Percentiles rank a stretch among this genome's conserved stretches.
Conservation (phyloP, 2,113 vertebrate genomes). For the Cranoglanis bouderius region DNA sequence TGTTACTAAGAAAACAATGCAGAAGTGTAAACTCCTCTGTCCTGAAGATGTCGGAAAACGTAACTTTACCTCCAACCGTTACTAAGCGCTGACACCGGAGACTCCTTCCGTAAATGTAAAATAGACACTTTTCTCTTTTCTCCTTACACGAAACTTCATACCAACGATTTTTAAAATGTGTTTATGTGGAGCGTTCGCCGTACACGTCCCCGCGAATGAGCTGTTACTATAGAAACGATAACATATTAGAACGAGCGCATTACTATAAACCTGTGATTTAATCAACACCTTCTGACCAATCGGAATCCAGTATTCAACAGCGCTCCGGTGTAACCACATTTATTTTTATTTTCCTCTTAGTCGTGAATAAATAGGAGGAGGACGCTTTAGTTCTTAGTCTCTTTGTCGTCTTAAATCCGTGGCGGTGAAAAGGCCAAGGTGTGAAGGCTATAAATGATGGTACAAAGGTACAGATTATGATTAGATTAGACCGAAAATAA, state of each 20-base stretch:
- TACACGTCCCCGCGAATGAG: neutral
- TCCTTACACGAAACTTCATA: neutral
- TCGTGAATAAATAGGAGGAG: neutral
- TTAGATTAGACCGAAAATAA: slow-evolving; percentile 65
- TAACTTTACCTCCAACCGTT: neutral
- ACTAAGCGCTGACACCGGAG: neutral
- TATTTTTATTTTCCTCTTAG: neutral
- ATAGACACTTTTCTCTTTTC: neutral
- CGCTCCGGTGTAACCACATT: neutral
- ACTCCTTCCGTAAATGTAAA: neutral
- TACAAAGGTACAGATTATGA: slow-evolving; percentile 60
- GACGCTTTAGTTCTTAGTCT: neutral
- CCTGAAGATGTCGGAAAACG: neutral
- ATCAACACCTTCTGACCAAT: neutral
- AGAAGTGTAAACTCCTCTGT: too few species aligned
- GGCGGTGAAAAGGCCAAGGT: neutral
- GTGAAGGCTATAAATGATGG: slow-evolving; percentile 36
- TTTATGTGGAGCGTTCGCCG: neutral
- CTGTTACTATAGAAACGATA: neutral
- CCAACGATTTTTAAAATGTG: too few species aligned
- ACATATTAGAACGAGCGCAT: too few species aligned
- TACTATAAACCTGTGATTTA: neutral
- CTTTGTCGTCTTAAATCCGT: neutral
- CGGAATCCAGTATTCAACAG: neutral
- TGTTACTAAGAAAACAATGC: neutral